Evolutionary conservation across 2,888 invertebrate species (phyloP).

Genomic region (Metellina segmentata): DNA sequence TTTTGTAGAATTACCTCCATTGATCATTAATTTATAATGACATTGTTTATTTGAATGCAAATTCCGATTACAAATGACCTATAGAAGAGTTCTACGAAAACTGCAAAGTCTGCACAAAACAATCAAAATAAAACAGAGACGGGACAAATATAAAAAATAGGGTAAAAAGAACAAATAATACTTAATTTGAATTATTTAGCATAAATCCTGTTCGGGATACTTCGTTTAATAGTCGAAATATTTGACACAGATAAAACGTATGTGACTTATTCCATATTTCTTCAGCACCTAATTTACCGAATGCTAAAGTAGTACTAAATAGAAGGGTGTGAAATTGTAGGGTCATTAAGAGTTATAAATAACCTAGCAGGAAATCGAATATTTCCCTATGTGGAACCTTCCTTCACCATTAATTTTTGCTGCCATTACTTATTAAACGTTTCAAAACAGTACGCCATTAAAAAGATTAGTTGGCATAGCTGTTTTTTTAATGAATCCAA

Average conservation of each 20-base stretch:
- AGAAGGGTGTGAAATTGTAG: not conserved
- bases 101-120: not conserved
- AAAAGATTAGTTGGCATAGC: not conserved
- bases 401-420: not conserved
- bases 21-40: too few relatives aligned
- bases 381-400: not conserved
- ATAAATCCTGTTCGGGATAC: not conserved
- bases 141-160: not conserved
- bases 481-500: not conserved
- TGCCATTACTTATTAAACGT: not conserved
- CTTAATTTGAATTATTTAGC: not conserved
- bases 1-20: too few relatives aligned
- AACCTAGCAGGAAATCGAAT: not conserved
- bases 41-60: too few relatives aligned
- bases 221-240: not conserved
- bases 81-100: not conserved
- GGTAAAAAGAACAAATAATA: not conserved
- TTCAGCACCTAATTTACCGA: not conserved
- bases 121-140: not conserved
- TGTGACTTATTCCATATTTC: not conserved
- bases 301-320: not conserved
- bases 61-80: too few relatives aligned
- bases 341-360: not conserved
- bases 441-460: not conserved
- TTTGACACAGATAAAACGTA: not conserved